These are phyloP conservation scores for Mycteria americana DNA, from an alignment of 2,797 vertebrate genomes.

Conservation along the genomic window DNA sequence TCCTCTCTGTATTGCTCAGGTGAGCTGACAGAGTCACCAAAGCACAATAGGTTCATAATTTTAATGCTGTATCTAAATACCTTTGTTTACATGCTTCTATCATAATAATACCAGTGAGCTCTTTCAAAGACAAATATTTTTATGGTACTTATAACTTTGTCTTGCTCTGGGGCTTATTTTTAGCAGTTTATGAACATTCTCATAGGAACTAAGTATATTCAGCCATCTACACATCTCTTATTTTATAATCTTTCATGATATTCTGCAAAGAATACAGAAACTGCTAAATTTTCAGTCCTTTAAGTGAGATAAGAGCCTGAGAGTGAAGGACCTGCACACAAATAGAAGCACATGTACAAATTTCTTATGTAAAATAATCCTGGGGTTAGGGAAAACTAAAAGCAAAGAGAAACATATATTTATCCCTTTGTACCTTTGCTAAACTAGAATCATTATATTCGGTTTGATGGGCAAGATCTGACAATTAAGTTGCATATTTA, in stretches of 20 bases:
- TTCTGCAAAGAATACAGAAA: background rate
- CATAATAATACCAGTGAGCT: background rate
- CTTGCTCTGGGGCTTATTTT: background rate
- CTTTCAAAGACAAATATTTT: constrained; percentile 5
- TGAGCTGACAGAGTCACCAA: background rate
- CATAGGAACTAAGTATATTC: background rate
- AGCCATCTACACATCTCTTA: background rate
- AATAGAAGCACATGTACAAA: background rate
- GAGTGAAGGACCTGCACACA: background rate
- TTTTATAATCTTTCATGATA: background rate
- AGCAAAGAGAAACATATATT: background rate
- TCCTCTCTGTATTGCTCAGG: background rate
- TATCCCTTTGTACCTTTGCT: background rate
- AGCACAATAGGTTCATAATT: background rate
- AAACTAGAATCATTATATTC: background rate
- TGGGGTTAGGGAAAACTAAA: background rate
- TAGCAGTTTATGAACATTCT: background rate
- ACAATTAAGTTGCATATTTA: constrained; percentile 10
- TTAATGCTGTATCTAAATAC: background rate
- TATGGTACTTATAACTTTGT: background rate
- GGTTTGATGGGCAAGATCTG: background rate
- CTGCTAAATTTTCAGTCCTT: background rate
- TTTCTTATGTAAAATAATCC: background rate
- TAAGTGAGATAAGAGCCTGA: background rate
- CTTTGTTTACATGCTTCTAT: background rate